Conservation (phyloP, 1,140 invertebrate species). For the Pogonomyrmex californicus region DNA sequence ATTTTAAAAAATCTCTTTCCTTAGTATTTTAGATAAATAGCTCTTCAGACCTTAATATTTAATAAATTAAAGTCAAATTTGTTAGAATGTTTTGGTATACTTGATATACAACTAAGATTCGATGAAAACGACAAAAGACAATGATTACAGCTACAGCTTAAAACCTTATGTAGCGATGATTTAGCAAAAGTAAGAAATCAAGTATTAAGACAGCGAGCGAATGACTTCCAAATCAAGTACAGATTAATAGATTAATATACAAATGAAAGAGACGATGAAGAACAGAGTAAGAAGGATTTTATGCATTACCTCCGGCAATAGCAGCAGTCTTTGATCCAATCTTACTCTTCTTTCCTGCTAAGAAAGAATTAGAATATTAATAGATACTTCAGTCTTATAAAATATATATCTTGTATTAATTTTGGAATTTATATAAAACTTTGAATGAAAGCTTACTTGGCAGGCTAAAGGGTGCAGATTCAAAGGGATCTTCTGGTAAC, state of each 20-base stretch:
- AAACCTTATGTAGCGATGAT: constrained; percentile 37
- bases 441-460: constrained; percentile 87
- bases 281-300: constrained; percentile 81
- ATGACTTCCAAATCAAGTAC: constrained; percentile 22
- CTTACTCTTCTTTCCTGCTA: constrained; percentile 87
- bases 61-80: background rate
- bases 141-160: constrained; percentile 27
- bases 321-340: constrained; percentile 88
- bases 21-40: background rate
- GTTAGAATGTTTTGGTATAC: background rate
- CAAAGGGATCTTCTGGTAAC: constrained; percentile 92
- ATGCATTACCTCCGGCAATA: constrained; percentile 89
- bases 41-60: background rate
- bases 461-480: constrained; percentile 93
- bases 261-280: constrained; percentile 56
- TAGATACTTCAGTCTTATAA: background rate
- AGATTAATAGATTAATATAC: constrained; percentile 56
- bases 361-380: constrained; percentile 67
- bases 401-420: background rate
- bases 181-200: constrained; percentile 40
- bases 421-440: constrained; percentile 8
- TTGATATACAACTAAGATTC: constrained; percentile 30
- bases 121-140: constrained; percentile 29
- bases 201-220: constrained; percentile 43
- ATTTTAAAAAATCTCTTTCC: constrained; percentile 3